Conservation (phyloP, 2,797 vertebrate species). For the Liparis tanakae region DNA sequence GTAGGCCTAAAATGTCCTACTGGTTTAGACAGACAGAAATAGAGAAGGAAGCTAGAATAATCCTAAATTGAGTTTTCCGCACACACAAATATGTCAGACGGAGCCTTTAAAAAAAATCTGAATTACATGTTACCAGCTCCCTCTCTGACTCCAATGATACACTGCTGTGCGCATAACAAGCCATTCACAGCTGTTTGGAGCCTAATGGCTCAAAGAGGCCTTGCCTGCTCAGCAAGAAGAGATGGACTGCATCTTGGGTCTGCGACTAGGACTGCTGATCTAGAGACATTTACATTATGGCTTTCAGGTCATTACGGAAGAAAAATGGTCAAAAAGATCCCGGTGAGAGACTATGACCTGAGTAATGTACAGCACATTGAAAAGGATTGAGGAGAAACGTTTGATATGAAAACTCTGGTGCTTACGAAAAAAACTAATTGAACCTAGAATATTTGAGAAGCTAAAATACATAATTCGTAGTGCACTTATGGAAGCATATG, state of each 20-base stretch:
- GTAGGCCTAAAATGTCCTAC: slow-evolving; percentile 29
- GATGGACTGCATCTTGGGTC: slow-evolving; percentile 46
- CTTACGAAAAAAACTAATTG: neutral
- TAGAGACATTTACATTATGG: slow-evolving; percentile 62
- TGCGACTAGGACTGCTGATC: slow-evolving; percentile 64
- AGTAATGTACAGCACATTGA: slow-evolving; percentile 18
- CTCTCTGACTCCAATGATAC: slow-evolving; percentile 43
- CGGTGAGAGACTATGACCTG: slow-evolving; percentile 46
- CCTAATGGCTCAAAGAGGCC: slow-evolving; percentile 64
- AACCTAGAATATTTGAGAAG: slow-evolving; percentile 5
- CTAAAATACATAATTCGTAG: neutral
- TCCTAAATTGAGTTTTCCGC: slow-evolving; percentile 44
- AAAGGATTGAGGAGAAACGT: slow-evolving; percentile 7
- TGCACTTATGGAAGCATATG: neutral
- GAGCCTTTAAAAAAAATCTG: slow-evolving; percentile 32
- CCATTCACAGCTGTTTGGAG: slow-evolving; percentile 66
- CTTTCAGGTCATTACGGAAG: slow-evolving; percentile 55
- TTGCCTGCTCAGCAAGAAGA: slow-evolving; percentile 69
- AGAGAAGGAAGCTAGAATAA: slow-evolving; percentile 17
- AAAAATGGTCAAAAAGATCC: slow-evolving; percentile 54
- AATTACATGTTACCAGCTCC: slow-evolving; percentile 51
- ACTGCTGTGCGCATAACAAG: slow-evolving; percentile 51
- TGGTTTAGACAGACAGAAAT: slow-evolving; percentile 28
- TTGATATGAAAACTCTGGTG: neutral
- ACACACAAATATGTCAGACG: slow-evolving; percentile 32